Evolutionary conservation across 2,113 vertebrate species (phyloP).

Genomic region (Beaufortia kweichowensis): DNA sequence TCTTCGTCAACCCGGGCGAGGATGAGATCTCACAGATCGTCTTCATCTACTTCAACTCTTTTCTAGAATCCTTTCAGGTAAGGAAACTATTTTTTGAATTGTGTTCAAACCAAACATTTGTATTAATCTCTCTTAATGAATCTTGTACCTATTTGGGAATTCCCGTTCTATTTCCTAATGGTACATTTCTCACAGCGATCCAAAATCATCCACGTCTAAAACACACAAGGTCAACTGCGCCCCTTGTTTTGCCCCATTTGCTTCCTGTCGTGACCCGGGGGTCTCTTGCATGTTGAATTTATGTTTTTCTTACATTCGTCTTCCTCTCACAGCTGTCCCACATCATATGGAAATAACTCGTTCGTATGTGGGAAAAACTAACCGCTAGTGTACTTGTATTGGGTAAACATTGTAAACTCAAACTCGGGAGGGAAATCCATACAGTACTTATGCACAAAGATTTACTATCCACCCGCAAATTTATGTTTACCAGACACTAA

Average conservation of each 20-base stretch:
- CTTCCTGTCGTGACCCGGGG: not conserved
- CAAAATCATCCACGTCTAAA: not conserved
- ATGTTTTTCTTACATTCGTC: constrained; percentile 36
- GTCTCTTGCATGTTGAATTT: constrained; percentile 10
- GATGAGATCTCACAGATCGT: constrained; percentile 92
- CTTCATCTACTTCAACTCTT: constrained; percentile 98
- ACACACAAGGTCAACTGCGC: constrained; percentile 13
- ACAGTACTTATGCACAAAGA: too few relatives aligned
- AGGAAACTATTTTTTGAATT: not conserved
- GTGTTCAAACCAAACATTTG: not conserved
- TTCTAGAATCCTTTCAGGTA: constrained; percentile 98
- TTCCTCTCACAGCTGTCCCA: constrained; percentile 19
- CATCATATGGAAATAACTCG: not conserved
- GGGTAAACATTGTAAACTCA: not conserved
- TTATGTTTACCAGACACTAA: too few relatives aligned
- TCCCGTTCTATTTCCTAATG: not conserved
- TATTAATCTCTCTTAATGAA: too few relatives aligned
- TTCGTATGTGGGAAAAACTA: not conserved
- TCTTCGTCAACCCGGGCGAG: constrained; percentile 96
- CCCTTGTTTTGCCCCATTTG: constrained; percentile 14
- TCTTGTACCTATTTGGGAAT: not conserved
- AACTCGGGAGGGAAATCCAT: not conserved
- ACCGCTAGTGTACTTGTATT: not conserved
- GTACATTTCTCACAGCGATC: constrained; percentile 7
- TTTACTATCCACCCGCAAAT: too few relatives aligned